These are phyloP conservation scores for Pseudochaenichthys georgianus DNA, from an alignment of 2,797 vertebrate species.

Conservation along the genomic window DNA sequence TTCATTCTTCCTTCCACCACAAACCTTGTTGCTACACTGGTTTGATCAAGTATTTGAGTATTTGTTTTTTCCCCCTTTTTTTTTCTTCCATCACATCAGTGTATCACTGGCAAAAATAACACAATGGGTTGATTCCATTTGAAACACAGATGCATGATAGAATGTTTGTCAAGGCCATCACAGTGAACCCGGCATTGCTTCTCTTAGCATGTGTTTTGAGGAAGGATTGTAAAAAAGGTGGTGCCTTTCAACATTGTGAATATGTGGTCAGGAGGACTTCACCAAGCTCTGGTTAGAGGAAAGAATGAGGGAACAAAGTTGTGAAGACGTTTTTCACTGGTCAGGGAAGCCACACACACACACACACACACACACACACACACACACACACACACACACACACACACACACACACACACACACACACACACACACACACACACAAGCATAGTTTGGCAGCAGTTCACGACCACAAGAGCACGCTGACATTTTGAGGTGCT, in stretches of 20 bases:
- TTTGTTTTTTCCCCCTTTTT: background rate
- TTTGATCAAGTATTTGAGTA: no score
- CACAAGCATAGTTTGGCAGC: constrained; percentile 40
- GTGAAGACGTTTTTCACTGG: constrained; percentile 35
- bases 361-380: no score
- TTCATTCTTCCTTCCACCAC: constrained; percentile 24
- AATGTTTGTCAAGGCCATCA: constrained; percentile 11
- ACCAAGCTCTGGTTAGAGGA: constrained; percentile 45
- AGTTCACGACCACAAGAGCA: constrained; percentile 36
- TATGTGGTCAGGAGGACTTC: constrained; percentile 50
- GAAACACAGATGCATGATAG: constrained; percentile 37
- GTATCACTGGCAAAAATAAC: constrained; percentile 5
- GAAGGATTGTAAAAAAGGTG: constrained; percentile 61
- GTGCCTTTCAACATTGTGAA: constrained; percentile 62
- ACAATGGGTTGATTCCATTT: constrained; percentile 17
- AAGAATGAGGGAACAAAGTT: constrained; percentile 57
- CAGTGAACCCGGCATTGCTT: constrained; percentile 23
- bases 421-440: no score
- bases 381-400: background rate
- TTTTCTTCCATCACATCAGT: constrained; percentile 5
- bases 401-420: no score
- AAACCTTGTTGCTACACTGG: background rate
- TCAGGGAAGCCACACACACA: constrained; percentile 14
- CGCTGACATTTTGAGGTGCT: constrained; percentile 40
- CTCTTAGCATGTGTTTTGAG: constrained; percentile 37